Percentiles rank a stretch among this genome's conserved stretches.
These are phyloP conservation scores for Manis pentadactyla DNA, from an alignment of 2,797 vertebrate species.

Conservation along the genomic window DNA sequence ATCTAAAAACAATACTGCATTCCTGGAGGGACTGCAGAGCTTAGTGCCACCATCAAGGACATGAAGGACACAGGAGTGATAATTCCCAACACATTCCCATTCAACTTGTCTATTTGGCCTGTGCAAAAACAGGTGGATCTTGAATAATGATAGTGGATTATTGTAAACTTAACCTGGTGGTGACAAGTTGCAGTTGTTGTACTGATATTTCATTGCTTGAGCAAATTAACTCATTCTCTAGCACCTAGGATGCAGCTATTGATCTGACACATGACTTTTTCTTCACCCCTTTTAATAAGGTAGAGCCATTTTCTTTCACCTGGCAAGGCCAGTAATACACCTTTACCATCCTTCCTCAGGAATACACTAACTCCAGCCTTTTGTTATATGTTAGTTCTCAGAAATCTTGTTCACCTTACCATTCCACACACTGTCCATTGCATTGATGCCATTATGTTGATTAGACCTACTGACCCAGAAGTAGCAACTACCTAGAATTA, in stretches of 20 bases:
- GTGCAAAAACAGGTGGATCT: too few relatives aligned
- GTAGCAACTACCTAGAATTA: not conserved
- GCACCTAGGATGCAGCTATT: not conserved
- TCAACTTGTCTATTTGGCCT: too few relatives aligned
- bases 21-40: not conserved
- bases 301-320: too few relatives aligned
- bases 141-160: too few relatives aligned
- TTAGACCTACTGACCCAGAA: not conserved
- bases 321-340: too few relatives aligned
- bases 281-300: not conserved
- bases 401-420: not conserved
- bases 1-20: not conserved
- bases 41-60: too few relatives aligned
- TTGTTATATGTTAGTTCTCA: not conserved
- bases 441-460: not conserved
- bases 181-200: not conserved
- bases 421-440: not conserved
- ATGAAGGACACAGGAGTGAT: too few relatives aligned
- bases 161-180: not conserved
- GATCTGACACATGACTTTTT: not conserved
- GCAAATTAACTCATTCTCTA: not conserved
- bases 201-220: not conserved
- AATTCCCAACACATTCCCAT: too few relatives aligned
- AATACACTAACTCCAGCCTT: not conserved
- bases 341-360: not conserved